Conservation (phyloP, 2,113 vertebrate genomes). For the Tetrax tetrax region DNA sequence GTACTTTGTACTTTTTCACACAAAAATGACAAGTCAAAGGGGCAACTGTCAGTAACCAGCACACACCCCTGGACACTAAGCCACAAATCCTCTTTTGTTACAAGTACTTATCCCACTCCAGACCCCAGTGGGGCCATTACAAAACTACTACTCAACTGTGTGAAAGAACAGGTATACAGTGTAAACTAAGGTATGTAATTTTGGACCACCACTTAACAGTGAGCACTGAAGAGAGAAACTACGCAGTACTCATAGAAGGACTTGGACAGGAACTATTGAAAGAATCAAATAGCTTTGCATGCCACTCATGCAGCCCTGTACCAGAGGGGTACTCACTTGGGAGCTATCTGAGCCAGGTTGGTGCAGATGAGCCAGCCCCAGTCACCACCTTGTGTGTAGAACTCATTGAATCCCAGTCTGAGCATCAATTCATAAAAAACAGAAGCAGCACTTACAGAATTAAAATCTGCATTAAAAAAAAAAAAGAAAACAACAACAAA, state of each 20-base stretch:
- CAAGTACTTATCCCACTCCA: background rate
- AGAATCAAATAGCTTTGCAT: background rate
- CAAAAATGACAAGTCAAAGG: background rate
- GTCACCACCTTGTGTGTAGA: constrained; percentile 80
- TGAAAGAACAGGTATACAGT: background rate
- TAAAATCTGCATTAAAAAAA: constrained; percentile 52
- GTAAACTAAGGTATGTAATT: background rate
- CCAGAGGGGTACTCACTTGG: constrained; percentile 63
- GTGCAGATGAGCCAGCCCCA: constrained; percentile 77
- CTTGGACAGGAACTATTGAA: background rate
- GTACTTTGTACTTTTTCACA: background rate
- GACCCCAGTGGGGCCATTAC: background rate
- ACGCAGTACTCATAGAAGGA: background rate
- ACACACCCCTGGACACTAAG: background rate
- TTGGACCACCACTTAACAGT: background rate
- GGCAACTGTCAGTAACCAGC: background rate
- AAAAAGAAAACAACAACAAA: background rate
- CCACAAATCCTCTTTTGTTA: background rate
- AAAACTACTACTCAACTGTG: background rate
- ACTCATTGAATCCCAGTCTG: constrained; percentile 74
- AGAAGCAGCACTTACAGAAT: constrained; percentile 67
- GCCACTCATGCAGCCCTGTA: background rate
- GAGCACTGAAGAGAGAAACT: background rate
- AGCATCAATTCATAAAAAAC: constrained; percentile 81
- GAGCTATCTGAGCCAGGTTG: constrained; percentile 79